These are phyloP conservation scores for Aphelenchoides fujianensis DNA, from an alignment of 1,140 invertebrate species.

Conservation along the genomic window DNA sequence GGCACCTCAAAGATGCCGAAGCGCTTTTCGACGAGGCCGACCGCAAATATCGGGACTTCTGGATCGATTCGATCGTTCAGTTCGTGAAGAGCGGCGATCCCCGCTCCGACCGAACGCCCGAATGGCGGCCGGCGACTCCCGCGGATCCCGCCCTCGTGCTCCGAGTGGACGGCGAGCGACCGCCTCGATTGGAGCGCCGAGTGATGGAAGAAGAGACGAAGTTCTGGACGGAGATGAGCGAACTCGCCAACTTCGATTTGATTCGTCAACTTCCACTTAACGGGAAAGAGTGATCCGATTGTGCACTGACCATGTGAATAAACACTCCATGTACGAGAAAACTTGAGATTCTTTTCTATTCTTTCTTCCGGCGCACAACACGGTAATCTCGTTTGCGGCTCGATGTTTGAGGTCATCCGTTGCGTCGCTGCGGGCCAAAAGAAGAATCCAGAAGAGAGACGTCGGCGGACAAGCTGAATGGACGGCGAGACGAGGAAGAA, in stretches of 20 bases:
- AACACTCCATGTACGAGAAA: too few relatives aligned
- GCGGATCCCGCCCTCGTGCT: neutral
- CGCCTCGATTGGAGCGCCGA: neutral
- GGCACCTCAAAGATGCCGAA: neutral
- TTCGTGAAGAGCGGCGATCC: neutral
- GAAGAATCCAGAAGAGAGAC: too few relatives aligned
- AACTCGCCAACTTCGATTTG: neutral
- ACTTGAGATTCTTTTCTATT: too few relatives aligned
- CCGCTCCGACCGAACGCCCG: neutral
- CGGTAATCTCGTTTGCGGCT: too few relatives aligned
- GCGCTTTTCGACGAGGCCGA: constrained; percentile 2
- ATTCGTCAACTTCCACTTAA: neutral
- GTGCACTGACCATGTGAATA: too few relatives aligned
- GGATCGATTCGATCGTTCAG: neutral
- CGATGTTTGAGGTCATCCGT: too few relatives aligned
- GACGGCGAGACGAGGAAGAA: too few relatives aligned
- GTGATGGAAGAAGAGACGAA: neutral
- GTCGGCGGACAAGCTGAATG: too few relatives aligned
- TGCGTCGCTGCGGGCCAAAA: too few relatives aligned
- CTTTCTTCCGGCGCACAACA: too few relatives aligned
- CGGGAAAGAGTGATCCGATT: too few relatives aligned
- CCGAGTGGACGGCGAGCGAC: neutral
- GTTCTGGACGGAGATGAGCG: neutral
- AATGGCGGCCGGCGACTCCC: neutral
- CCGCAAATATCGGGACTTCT: neutral